Evolutionary conservation across 1,140 invertebrate species (phyloP).

Genomic region (Nilaparvata lugens): DNA sequence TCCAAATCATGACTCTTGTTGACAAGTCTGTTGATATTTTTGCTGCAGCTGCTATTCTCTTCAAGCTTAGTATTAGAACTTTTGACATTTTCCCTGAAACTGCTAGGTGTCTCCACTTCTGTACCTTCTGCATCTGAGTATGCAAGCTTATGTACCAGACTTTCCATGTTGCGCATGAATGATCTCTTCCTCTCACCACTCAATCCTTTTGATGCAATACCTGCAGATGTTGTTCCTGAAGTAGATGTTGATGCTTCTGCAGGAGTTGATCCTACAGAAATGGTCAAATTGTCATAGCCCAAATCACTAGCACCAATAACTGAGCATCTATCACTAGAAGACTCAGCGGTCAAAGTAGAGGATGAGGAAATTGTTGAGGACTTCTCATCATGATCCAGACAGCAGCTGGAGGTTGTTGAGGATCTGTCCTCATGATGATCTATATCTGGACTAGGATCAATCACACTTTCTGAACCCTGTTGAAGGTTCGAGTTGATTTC

Average conservation of each 20-base stretch:
- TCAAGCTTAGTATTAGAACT: not conserved
- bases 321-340: not conserved
- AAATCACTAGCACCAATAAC: constrained; percentile 11
- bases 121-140: constrained; percentile 9
- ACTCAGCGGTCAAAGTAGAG: not conserved
- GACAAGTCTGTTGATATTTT: constrained; percentile 11
- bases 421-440: not conserved
- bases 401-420: no score
- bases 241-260: no score
- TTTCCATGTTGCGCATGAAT: constrained; percentile 41
- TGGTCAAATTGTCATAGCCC: not conserved
- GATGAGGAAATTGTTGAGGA: not conserved
- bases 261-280: not conserved
- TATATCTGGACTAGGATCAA: not conserved
- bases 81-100: no score
- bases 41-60: not conserved
- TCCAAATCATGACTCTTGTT: constrained; percentile 34
- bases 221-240: no score
- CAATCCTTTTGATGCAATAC: constrained; percentile 27
- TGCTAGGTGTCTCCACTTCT: not conserved
- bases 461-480: not conserved
- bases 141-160: constrained; percentile 37
- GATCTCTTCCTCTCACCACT: constrained; percentile 38
- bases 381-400: not conserved
- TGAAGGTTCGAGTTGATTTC: no score